Percentiles rank a stretch among this genome's conserved stretches.
Conservation (phyloP, 2,113 vertebrate genomes). For the Alligator sinensis region DNA sequence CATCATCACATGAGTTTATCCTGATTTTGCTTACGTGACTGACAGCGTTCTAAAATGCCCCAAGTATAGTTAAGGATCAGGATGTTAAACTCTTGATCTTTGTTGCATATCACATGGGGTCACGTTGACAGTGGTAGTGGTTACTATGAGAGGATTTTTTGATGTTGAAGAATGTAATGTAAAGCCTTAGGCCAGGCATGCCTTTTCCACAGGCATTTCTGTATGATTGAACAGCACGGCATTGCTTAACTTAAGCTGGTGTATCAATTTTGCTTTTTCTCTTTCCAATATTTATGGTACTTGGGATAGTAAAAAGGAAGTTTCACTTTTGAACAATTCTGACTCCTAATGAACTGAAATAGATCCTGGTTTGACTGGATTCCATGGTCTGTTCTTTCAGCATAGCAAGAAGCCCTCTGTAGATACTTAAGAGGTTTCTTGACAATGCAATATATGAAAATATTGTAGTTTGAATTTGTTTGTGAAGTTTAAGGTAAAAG, state of each 20-base stretch:
- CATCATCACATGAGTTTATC: constrained; percentile 59
- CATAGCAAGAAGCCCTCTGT: neutral
- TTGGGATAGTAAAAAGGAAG: neutral
- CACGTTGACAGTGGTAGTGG: constrained; percentile 55
- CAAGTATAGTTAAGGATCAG: constrained; percentile 51
- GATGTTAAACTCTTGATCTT: constrained; percentile 40
- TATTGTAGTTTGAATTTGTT: neutral
- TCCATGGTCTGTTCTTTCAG: neutral
- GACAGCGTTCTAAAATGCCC: neutral
- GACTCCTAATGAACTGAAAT: neutral
- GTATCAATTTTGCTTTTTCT: too few species aligned
- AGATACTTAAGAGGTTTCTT: neutral
- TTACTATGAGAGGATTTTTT: constrained; percentile 49
- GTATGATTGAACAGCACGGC: constrained; percentile 42
- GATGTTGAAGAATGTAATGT: constrained; percentile 43
- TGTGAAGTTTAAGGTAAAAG: neutral
- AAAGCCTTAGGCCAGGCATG: constrained; percentile 51
- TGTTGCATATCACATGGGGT: constrained; percentile 59
- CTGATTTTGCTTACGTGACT: constrained; percentile 33
- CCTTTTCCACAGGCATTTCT: constrained; percentile 12
- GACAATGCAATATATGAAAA: neutral
- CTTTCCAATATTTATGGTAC: neutral
- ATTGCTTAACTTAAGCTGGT: constrained; percentile 34
- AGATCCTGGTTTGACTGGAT: neutral
- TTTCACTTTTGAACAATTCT: neutral